Conservation (phyloP, 2,113 vertebrate species). For the Nothocercus julius region DNA sequence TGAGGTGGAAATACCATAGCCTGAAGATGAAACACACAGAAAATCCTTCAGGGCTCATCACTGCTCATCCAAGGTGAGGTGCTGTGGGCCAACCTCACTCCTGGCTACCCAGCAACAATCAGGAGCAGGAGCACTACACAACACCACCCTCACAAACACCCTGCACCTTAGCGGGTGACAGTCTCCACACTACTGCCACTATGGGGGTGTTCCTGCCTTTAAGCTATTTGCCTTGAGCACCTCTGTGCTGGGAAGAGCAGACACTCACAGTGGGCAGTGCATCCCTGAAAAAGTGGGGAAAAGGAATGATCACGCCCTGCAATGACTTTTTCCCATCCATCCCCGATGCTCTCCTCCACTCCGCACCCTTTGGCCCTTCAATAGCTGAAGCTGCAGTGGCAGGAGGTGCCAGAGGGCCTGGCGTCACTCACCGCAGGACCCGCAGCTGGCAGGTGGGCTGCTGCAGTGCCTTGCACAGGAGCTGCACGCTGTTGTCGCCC, state of each 20-base stretch:
- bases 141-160: too few species aligned
- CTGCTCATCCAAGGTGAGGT: neutral
- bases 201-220: too few species aligned
- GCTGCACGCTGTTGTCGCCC: neutral
- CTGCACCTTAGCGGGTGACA: accelerated
- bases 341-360: accelerated
- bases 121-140: too few species aligned
- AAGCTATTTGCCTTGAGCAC: neutral
- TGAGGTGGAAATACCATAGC: slow-evolving; percentile 2
- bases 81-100: neutral
- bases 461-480: slow-evolving; percentile 22
- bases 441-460: neutral
- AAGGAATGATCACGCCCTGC: accelerated
- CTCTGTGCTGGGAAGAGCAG: too few species aligned
- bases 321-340: neutral
- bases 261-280: too few species aligned
- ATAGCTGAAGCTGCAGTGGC: too few species aligned
- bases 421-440: neutral
- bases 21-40: accelerated
- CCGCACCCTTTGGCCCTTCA: too few species aligned
- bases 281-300: neutral
- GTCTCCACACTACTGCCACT: accelerated
- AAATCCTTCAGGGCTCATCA: neutral
- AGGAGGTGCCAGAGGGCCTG: too few species aligned
- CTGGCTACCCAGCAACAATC: neutral